A percentile compares a stretch with the other conserved stretches of the same genome.
Conservation (phyloP, 2,113 vertebrate genomes). For the Alethe diademata region DNA sequence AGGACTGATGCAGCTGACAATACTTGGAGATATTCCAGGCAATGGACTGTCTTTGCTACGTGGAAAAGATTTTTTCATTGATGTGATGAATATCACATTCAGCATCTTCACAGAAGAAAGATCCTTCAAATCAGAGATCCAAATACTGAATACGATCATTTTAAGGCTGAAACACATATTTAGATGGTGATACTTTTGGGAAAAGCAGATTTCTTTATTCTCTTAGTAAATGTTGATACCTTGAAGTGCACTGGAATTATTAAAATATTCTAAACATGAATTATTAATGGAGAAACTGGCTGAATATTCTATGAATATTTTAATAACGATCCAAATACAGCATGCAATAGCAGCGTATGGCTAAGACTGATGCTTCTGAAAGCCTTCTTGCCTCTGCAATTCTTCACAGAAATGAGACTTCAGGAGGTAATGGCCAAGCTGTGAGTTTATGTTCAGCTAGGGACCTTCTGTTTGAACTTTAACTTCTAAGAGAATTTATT, state of each 20-base stretch:
- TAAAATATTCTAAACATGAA: conserved; percentile 35
- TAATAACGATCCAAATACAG: conserved; percentile 24
- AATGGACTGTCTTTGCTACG: rapidly evolving
- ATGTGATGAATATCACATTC: background rate
- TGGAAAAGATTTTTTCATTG: background rate
- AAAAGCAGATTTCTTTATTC: conserved; percentile 1
- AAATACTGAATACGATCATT: background rate
- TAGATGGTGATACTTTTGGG: background rate
- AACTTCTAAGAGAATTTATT: conserved; percentile 32
- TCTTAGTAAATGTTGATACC: background rate
- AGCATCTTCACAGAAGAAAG: background rate
- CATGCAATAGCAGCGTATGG: background rate
- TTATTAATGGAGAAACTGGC: conserved; percentile 43
- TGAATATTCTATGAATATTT: conserved; percentile 53
- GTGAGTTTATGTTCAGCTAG: background rate
- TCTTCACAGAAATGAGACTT: conserved; percentile 26
- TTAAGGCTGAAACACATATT: background rate
- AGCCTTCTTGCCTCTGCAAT: background rate
- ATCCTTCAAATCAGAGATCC: background rate
- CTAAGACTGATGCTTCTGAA: background rate
- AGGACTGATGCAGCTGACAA: background rate
- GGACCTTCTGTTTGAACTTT: conserved; percentile 39
- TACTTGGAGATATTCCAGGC: background rate
- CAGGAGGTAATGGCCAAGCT: conserved; percentile 5
- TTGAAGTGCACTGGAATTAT: conserved; percentile 4